phyloP scores from a whole-genome alignment of 2,888 invertebrate genomes.

The Netelia melanura region DNA sequence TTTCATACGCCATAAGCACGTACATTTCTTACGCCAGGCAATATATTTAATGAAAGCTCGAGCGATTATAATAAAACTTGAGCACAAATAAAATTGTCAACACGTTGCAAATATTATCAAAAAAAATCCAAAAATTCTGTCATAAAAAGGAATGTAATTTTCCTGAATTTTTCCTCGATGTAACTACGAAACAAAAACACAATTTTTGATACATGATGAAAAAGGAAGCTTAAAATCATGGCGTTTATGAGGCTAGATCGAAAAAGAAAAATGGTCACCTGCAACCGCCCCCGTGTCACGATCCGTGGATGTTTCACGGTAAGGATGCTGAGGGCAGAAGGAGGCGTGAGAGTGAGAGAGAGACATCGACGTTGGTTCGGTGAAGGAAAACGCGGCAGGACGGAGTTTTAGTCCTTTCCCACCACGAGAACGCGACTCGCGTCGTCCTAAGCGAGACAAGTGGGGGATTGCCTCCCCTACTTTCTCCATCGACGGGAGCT shows the following conservation, averaged over 20 bases:
- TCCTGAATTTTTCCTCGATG: neutral
- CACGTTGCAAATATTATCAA: no score
- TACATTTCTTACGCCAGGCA: no score
- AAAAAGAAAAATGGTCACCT: constrained; percentile 63
- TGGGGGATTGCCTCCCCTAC: constrained; percentile 22
- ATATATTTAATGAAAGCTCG: no score
- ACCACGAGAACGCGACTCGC: constrained; percentile 16
- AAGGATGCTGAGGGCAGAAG: constrained; percentile 37
- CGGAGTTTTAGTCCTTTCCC: constrained; percentile 48
- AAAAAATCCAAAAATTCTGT: no score
- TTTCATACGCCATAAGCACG: no score
- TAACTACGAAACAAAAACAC: neutral
- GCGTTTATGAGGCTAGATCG: neutral
- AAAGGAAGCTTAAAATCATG: no score
- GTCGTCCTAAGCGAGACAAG: neutral
- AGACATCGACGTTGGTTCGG: constrained; percentile 55
- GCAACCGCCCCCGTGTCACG: constrained; percentile 56
- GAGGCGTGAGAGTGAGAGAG: constrained; percentile 24
- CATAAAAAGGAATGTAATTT: no score
- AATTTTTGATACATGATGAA: neutral
- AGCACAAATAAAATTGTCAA: no score
- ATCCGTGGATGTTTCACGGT: constrained; percentile 2
- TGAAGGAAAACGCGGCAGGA: constrained; percentile 37
- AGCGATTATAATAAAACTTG: no score
- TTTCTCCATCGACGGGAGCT: constrained; percentile 22